These are phyloP conservation scores for Leptoteleia sp. DNA, from an alignment of 1,140 invertebrate genomes.

Conservation along the genomic window DNA sequence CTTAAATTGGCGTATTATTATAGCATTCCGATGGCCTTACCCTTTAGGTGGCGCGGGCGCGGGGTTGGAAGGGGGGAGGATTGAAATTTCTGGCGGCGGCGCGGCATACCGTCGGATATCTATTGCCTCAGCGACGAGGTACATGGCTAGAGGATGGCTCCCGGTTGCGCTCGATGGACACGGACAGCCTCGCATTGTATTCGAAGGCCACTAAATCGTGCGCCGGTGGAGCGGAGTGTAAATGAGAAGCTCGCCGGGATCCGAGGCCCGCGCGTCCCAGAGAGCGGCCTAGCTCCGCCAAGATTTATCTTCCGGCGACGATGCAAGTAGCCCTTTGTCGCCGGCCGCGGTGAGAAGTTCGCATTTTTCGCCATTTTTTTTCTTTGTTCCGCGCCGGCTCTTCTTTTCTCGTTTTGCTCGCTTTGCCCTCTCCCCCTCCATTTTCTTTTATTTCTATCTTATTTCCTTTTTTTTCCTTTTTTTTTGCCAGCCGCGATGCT, in stretches of 20 bases:
- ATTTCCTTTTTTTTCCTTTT: slow-evolving; percentile 27
- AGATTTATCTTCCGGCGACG: slow-evolving; percentile 77
- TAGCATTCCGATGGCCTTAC: slow-evolving; percentile 53
- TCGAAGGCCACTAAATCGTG: slow-evolving; percentile 80
- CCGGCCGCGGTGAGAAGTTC: slow-evolving; percentile 78
- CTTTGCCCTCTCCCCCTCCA: too few species aligned
- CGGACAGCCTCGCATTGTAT: slow-evolving; percentile 81
- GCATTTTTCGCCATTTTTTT: slow-evolving; percentile 80
- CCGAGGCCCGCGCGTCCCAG: slow-evolving; percentile 61
- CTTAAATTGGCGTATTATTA: slow-evolving; percentile 66
- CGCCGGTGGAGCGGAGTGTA: slow-evolving; percentile 74
- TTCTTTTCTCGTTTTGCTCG: slow-evolving; percentile 27
- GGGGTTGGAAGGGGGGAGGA: slow-evolving; percentile 1
- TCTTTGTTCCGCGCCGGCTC: slow-evolving; percentile 62
- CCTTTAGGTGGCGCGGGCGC: slow-evolving; percentile 7
- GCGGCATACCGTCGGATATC: slow-evolving; percentile 73
- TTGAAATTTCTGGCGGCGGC: slow-evolving; percentile 60
- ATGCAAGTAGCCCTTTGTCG: slow-evolving; percentile 77
- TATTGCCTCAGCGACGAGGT: slow-evolving; percentile 74
- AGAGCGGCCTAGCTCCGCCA: slow-evolving; percentile 45
- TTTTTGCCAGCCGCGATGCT: slow-evolving; percentile 31
- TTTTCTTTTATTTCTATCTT: too few species aligned
- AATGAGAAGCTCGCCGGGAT: slow-evolving; percentile 74
- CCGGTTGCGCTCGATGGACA: slow-evolving; percentile 78
- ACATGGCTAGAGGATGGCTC: slow-evolving; percentile 74